Percentiles rank a stretch among this genome's conserved stretches.
Evolutionary conservation across 2,113 vertebrate genomes (phyloP).

Genomic region (Vimba vimba): DNA sequence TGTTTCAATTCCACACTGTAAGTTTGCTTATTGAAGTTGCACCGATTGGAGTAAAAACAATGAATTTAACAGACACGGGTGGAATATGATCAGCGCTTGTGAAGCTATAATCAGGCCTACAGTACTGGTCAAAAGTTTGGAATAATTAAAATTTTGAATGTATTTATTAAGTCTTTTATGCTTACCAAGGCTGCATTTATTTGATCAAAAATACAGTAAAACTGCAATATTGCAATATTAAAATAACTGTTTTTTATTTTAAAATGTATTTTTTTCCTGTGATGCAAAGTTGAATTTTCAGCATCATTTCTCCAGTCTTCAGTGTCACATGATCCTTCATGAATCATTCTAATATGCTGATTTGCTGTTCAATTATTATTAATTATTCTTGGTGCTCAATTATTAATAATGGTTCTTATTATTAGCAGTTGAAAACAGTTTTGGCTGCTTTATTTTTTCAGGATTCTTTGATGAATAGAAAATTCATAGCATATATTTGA

Average conservation of each 20-base stretch:
- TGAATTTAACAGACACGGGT: not conserved
- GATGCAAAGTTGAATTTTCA: not conserved
- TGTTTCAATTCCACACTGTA: slow-evolving; percentile 11
- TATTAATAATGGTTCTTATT: not conserved
- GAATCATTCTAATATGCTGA: not conserved
- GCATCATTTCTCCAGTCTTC: not conserved
- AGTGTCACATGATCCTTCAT: not conserved
- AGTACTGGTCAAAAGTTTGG: not conserved
- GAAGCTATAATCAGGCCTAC: not conserved
- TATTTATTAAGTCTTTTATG: not conserved
- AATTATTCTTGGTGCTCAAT: not conserved
- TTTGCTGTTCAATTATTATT: not conserved
- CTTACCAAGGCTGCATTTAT: not conserved
- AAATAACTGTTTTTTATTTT: not conserved
- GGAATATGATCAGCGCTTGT: slow-evolving; percentile 18
- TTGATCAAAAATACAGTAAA: not conserved
- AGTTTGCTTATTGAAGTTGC: slow-evolving; percentile 17
- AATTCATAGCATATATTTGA: not conserved
- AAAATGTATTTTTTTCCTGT: not conserved
- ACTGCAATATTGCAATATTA: not conserved
- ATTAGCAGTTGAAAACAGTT: not conserved
- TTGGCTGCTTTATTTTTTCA: not conserved
- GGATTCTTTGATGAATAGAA: not conserved
- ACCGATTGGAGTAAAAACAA: not conserved
- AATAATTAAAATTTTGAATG: not conserved